Evolutionary conservation across 2,797 vertebrate species (phyloP).

Genomic region (Galago senegalensis): DNA sequence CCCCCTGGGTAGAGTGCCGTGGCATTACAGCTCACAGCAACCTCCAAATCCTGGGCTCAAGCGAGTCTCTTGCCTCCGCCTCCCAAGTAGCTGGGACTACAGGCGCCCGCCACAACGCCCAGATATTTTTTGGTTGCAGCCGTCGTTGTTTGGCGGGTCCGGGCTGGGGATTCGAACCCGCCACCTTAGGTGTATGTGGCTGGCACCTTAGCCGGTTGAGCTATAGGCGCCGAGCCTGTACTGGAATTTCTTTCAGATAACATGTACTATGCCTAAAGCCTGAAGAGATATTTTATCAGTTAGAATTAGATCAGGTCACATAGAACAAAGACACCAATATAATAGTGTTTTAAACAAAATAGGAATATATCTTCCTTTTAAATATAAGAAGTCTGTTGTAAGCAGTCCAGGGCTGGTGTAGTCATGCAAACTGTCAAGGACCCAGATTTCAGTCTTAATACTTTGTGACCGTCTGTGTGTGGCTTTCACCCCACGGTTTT

Average conservation of each 20-base stretch:
- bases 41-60: too few species aligned
- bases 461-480: background rate
- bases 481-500: background rate
- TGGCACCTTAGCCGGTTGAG: too few species aligned
- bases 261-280: background rate
- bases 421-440: background rate
- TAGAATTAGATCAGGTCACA: background rate
- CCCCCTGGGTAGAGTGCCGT: too few species aligned
- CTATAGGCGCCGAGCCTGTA: background rate
- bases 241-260: constrained; percentile 8
- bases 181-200: too few species aligned
- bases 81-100: too few species aligned
- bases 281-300: background rate
- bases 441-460: background rate
- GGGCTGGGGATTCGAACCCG: too few species aligned
- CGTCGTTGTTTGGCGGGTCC: too few species aligned
- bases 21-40: too few species aligned
- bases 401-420: background rate
- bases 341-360: constrained; percentile 30
- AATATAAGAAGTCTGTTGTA: background rate
- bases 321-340: constrained; percentile 36
- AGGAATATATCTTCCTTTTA: constrained; percentile 36
- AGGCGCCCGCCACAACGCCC: too few species aligned
- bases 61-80: too few species aligned
- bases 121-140: too few species aligned